Percentiles rank a stretch among this genome's conserved stretches.
Conservation (phyloP, 2,888 invertebrate genomes). For the Nomada ruficornis region DNA sequence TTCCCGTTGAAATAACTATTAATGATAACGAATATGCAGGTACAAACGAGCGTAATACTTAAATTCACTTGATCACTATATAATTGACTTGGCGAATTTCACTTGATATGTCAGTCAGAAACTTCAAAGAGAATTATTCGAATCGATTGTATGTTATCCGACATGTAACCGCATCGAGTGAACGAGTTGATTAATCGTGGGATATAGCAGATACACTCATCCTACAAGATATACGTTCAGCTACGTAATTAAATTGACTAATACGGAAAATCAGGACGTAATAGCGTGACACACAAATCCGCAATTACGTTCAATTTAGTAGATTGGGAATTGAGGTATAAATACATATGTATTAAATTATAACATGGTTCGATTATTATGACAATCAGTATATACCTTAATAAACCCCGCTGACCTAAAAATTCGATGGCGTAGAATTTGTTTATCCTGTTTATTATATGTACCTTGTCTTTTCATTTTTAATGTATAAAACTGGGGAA, state of each 20-base stretch:
- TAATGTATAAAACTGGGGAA: too few species aligned
- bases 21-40: not conserved
- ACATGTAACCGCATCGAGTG: conserved; percentile 37
- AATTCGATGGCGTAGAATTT: too few species aligned
- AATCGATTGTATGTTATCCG: conserved; percentile 41
- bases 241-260: conserved; percentile 47
- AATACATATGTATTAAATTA: too few species aligned
- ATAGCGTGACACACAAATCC: conserved; percentile 8
- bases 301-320: too few species aligned
- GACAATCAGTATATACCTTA: too few species aligned
- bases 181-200: conserved; percentile 51
- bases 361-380: too few species aligned
- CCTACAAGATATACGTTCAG: conserved; percentile 11
- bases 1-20: not conserved
- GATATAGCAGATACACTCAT: conserved; percentile 24
- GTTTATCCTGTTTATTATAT: too few species aligned
- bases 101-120: conserved; percentile 5
- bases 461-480: too few species aligned
- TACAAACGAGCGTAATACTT: conserved; percentile 16
- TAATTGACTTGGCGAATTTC: conserved; percentile 35
- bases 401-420: too few species aligned
- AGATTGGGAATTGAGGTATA: too few species aligned
- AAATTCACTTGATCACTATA: conserved; percentile 17
- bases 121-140: conserved; percentile 54
- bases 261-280: conserved; percentile 39